Base-by-base conservation (phyloP, 2,888 invertebrate genomes). In the Teleiodes luculella region DNA sequence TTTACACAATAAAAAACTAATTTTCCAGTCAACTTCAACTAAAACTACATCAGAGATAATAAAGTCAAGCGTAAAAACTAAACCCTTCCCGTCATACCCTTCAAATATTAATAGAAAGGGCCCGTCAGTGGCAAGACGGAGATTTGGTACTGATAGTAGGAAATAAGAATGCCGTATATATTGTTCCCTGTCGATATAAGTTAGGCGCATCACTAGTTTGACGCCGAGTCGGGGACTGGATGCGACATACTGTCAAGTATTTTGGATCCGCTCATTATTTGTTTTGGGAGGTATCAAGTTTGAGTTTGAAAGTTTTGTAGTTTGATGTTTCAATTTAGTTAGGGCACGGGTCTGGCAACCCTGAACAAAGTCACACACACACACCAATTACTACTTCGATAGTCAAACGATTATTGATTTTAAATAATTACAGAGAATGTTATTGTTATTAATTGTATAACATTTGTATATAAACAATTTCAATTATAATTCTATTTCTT, bases 101-200 rank as follows among this genome's bases (percentile, higher is more conserved):
- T 35, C 49, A 28, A 67, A 70, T 74, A 74, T 74, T 76, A 73
- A 76, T 76, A 76, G 70, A 71, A 71, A 74, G 70, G 66, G 45
- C 37, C 58, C 57, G 53, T 52, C 63, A n/a, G 16, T 2, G 14
- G 18, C 39, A 39, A 14, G 13, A 14, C 36, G 6, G 14, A 14
- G 13, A 14, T 14, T 3, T 8, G 39, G 7, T 39, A 39, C 16
- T 39, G 39, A 10, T 16, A 14, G 18, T 18, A 24, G 3, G 24
- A 24, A 24, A 6, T 24, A 55, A 56, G 61, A 69, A 65, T 69
- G 72, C 64, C 62, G 61, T 58, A 76, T 78, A 80, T 80, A 78
- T 80, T 80, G 81, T 80, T 74, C 77, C 68, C 65, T 76, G 81
- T 82, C 82, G 72, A 76, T 78, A 72, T 69, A 63, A 58, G 70